phyloP scores from a whole-genome alignment of 2,113 vertebrate genomes.

The Calyptommatus sinebrachiatus region DNA sequence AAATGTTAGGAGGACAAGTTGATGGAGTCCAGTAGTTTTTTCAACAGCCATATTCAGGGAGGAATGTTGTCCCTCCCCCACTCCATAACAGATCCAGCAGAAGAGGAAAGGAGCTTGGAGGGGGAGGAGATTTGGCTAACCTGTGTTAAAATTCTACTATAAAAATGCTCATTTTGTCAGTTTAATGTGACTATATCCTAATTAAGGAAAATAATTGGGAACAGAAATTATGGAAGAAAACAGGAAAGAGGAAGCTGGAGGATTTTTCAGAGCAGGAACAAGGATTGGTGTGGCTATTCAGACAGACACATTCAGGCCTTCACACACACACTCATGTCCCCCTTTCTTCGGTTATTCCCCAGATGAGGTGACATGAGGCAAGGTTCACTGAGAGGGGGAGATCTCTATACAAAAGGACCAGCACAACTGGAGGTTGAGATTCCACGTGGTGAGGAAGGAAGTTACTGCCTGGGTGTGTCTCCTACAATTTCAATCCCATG shows the following conservation, averaged over 20 bases:
- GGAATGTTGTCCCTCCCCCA: no score
- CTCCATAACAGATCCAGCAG: neutral
- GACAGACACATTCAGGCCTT: neutral
- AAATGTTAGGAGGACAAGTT: neutral
- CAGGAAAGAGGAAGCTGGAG: neutral
- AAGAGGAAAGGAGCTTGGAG: constrained; percentile 10
- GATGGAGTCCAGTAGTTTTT: neutral
- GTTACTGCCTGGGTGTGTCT: constrained; percentile 75
- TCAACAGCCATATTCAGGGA: neutral
- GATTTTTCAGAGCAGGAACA: neutral
- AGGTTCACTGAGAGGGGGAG: constrained; percentile 29
- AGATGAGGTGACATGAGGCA: neutral
- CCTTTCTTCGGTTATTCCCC: neutral
- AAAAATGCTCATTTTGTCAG: constrained; percentile 55
- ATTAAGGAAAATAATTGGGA: neutral
- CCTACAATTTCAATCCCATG: constrained; percentile 80
- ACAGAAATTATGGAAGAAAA: neutral
- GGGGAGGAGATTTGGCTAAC: constrained; percentile 41
- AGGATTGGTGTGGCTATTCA: neutral
- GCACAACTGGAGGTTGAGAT: constrained; percentile 27
- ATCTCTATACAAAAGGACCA: constrained; percentile 61
- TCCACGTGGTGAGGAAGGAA: neutral
- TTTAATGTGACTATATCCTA: constrained; percentile 10
- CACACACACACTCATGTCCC: neutral
- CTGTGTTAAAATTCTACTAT: constrained; percentile 72